phyloP scores from a whole-genome alignment of 2,888 invertebrate species.

The Pelosia muscerda region DNA sequence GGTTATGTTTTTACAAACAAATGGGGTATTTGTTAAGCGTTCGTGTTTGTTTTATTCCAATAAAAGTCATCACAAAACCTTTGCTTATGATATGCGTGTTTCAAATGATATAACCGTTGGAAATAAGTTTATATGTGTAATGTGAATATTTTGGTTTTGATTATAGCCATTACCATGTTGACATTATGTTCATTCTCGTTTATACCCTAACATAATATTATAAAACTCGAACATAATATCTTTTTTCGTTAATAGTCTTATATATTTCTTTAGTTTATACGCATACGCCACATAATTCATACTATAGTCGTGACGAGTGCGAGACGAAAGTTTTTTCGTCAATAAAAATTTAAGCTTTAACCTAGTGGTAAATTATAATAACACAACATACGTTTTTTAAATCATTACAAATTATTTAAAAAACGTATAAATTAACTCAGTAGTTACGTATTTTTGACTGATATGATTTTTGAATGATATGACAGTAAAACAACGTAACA shows the following conservation, averaged over 20 bases:
- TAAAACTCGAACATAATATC: not conserved
- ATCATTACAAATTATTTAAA: too few species aligned
- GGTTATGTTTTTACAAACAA: not conserved
- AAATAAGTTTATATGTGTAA: not conserved
- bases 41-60: not conserved
- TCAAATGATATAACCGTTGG: not conserved
- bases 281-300: not conserved
- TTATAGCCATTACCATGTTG: constrained; percentile 25
- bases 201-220: not conserved
- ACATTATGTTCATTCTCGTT: not conserved
- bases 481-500: too few species aligned
- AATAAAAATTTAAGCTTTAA: not conserved
- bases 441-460: too few species aligned
- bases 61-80: not conserved
- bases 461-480: too few species aligned
- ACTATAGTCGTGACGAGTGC: not conserved
- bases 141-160: not conserved
- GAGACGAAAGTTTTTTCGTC: not conserved
- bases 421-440: too few species aligned
- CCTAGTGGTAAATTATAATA: too few species aligned
- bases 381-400: too few species aligned
- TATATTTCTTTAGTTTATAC: not conserved
- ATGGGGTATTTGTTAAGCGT: not conserved
- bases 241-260: not conserved
- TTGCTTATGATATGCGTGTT: not conserved